Conservation (phyloP, 2,888 invertebrate genomes). For the Apeira syringaria region DNA sequence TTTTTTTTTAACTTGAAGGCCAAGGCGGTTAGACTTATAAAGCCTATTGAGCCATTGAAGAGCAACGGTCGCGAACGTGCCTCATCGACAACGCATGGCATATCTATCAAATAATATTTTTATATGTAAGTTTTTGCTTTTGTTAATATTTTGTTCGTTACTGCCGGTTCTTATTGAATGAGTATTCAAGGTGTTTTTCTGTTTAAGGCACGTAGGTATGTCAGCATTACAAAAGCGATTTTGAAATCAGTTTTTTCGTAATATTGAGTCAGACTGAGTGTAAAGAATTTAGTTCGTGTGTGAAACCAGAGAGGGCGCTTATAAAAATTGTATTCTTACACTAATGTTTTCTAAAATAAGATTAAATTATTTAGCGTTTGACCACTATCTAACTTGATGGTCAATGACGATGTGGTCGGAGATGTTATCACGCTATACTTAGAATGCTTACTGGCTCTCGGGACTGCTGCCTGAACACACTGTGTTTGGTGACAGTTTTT, state of each 20-base stretch:
- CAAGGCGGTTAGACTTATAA: constrained; percentile 17
- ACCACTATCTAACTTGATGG: too few species aligned
- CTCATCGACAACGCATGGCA: constrained; percentile 7
- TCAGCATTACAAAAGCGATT: not conserved
- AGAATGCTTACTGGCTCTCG: too few species aligned
- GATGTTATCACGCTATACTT: too few species aligned
- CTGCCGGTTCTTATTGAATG: constrained; percentile 18
- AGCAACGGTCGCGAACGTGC: constrained; percentile 23
- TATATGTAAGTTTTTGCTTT: constrained; percentile 11
- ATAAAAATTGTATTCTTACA: not conserved
- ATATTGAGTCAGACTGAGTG: constrained; percentile 1
- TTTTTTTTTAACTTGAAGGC: constrained; percentile 49
- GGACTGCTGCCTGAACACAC: too few species aligned
- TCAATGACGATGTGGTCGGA: too few species aligned
- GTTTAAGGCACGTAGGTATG: constrained; percentile 3
- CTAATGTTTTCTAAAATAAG: too few species aligned
- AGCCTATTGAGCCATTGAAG: constrained; percentile 3
- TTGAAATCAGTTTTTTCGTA: not conserved
- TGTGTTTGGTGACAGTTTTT: too few species aligned
- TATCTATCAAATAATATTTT: constrained; percentile 2
- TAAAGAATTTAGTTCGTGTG: constrained; percentile 1
- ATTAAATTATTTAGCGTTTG: too few species aligned
- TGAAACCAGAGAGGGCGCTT: constrained; percentile 13
- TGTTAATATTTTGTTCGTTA: constrained; percentile 21
- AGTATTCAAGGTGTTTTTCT: constrained; percentile 10